Base-by-base conservation (phyloP, 2,888 invertebrate species). In the Amiota communis region DNA sequence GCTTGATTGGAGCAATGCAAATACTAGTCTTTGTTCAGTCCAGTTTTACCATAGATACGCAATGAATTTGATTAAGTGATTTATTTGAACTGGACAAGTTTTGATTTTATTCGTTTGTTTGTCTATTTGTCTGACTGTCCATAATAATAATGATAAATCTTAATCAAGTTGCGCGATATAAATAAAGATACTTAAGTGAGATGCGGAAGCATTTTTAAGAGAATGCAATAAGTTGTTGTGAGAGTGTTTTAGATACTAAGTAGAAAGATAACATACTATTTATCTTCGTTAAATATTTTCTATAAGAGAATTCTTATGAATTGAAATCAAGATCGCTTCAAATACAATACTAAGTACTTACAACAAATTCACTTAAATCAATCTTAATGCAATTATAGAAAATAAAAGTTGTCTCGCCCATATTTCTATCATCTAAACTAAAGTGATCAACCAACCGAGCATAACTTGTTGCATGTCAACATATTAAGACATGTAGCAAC, bases 391-490 rank as follows among this genome's bases (percentile, higher is more conserved):
- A 15, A 20, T 17, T 20, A 59, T 20, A 36, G 36, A 36, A 36
- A 36, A 36, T 36, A 36, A 36, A 17, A 59, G 59, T 59, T 59
- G 11, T 17, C 15, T 59, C 71, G 36, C 51, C 20, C 74, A 69
- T 72, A 71, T 76, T 48, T 12, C 46, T 20, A 13, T 48, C 47
- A 11, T 76, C 78, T 36, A 2, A 36, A 36, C 36, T 36, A 6
- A 36, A 36, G 23, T 23, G 23, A 23, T 23, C 23, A 23, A 3
- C 3, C 73, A 79, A 73, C 46, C 74, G 71, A 74, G 69, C 75
- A 76, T 80, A 59, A 20, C 80, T 79, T 80, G 76, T 76, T 76
- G 77, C 63, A 20, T 59, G 59, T 59, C 59, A 59, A 15, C 20
- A 59, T 17, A 10, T 11, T 15, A 15, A 20, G 15, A 36, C 36